phyloP scores from a whole-genome alignment of 2,113 vertebrate species.

The Paramisgurnus dabryanus region DNA sequence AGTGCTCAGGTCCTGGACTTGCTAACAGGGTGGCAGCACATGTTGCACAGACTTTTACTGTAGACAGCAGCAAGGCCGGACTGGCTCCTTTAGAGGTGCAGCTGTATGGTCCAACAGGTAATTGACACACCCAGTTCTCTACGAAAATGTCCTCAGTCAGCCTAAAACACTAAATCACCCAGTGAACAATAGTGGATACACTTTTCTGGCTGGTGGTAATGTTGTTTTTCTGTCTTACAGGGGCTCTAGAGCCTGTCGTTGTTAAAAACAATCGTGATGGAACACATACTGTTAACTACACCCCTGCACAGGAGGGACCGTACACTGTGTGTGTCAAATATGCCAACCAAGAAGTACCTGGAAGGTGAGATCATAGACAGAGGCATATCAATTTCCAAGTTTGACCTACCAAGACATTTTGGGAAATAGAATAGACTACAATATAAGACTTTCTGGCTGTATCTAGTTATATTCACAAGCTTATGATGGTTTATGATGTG shows the following conservation, averaged over 20 bases:
- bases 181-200: neutral
- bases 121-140: neutral
- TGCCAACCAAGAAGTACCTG: constrained; percentile 89
- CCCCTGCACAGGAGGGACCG: constrained; percentile 85
- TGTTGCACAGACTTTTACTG: constrained; percentile 88
- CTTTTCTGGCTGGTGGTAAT: neutral
- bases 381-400: no score
- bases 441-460: no score
- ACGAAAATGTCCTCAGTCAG: neutral
- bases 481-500: no score
- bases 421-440: no score
- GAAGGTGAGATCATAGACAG: constrained; percentile 76
- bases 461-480: no score
- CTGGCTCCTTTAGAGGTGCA: constrained; percentile 85
- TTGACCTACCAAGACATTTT: no score
- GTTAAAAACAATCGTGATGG: constrained; percentile 88
- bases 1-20: constrained; percentile 88
- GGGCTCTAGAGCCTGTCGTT: constrained; percentile 84
- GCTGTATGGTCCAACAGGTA: constrained; percentile 86
- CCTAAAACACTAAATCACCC: neutral
- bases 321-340: constrained; percentile 90
- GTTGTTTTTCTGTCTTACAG: constrained; percentile 60
- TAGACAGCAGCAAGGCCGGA: constrained; percentile 86
- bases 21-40: constrained; percentile 84
- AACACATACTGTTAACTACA: constrained; percentile 91